phyloP scores from a whole-genome alignment of 2,797 vertebrate species.

The Parambassis ranga region DNA sequence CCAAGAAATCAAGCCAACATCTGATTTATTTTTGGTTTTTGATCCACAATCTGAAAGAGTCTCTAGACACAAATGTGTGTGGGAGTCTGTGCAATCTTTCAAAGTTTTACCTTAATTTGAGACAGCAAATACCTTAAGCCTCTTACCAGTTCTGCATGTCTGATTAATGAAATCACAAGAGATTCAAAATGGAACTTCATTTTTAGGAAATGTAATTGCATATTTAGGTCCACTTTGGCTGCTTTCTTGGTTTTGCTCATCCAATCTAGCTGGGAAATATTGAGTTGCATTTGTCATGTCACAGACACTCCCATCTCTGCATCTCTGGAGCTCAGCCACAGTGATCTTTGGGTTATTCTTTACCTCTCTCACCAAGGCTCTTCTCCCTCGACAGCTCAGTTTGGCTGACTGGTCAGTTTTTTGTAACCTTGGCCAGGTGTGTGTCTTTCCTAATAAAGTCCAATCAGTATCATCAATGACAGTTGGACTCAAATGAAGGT shows the following conservation, averaged over 20 bases:
- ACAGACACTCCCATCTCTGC: no score
- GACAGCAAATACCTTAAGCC: constrained; percentile 24
- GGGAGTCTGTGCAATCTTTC: constrained; percentile 20
- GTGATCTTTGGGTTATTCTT: no score
- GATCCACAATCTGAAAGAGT: constrained; percentile 35
- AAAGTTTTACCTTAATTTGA: constrained; percentile 35
- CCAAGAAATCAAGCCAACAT: constrained; percentile 46
- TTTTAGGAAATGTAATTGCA: not conserved
- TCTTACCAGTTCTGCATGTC: constrained; percentile 1
- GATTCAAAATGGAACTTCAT: not conserved
- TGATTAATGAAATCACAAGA: not conserved
- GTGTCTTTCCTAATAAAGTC: no score
- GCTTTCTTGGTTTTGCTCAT: not conserved
- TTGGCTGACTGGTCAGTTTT: no score
- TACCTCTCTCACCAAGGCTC: no score
- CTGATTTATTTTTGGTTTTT: constrained; percentile 21
- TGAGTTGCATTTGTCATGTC: no score
- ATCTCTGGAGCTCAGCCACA: no score
- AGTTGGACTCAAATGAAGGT: no score
- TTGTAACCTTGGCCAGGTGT: no score
- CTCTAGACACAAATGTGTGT: constrained; percentile 1
- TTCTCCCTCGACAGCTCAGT: no score
- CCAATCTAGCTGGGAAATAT: not conserved
- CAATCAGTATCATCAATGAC: no score
- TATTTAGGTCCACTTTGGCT: not conserved